phyloP scores from a whole-genome alignment of 2,888 invertebrate genomes.

The Candidula unifasciata region DNA sequence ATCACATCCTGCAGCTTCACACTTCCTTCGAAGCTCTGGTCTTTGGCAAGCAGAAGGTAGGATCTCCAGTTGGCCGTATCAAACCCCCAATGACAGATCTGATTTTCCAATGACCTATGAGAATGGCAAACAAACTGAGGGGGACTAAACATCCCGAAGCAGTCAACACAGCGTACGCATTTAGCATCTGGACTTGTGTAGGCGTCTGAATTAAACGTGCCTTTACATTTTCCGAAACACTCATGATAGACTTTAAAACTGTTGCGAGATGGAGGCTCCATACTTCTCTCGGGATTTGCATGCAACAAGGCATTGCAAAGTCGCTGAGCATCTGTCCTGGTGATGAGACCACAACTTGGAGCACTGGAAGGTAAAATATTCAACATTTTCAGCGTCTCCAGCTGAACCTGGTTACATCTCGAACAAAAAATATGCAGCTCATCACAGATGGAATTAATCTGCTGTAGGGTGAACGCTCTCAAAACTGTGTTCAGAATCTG shows the following conservation, averaged over 20 bases:
- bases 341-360: conserved; percentile 95
- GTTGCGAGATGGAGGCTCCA: conserved; percentile 78
- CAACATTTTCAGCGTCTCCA: conserved; percentile 85
- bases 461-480: conserved; percentile 90
- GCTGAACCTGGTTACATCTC: conserved; percentile 93
- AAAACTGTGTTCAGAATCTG: conserved; percentile 94
- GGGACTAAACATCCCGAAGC: conserved; percentile 89
- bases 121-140: conserved; percentile 89
- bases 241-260: conserved; percentile 89
- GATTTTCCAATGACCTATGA: conserved; percentile 89
- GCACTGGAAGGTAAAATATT: conserved; percentile 84
- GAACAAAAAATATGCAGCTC: conserved; percentile 96
- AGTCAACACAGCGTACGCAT: conserved; percentile 94
- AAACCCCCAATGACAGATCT: conserved; percentile 99
- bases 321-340: conserved; percentile 97
- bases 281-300: conserved; percentile 74
- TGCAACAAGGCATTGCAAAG: conserved; percentile 93
- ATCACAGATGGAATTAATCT: conserved; percentile 91
- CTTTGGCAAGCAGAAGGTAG: conserved; percentile 91
- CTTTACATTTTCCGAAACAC: conserved; percentile 96
- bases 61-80: conserved; percentile 96
- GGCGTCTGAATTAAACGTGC: conserved; percentile 89
- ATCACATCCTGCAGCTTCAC: conserved; percentile 85
- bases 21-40: conserved; percentile 85
- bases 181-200: conserved; percentile 86